Evolutionary conservation across 1,140 invertebrate genomes (phyloP).

Genomic region (Brachionus koreanus): DNA sequence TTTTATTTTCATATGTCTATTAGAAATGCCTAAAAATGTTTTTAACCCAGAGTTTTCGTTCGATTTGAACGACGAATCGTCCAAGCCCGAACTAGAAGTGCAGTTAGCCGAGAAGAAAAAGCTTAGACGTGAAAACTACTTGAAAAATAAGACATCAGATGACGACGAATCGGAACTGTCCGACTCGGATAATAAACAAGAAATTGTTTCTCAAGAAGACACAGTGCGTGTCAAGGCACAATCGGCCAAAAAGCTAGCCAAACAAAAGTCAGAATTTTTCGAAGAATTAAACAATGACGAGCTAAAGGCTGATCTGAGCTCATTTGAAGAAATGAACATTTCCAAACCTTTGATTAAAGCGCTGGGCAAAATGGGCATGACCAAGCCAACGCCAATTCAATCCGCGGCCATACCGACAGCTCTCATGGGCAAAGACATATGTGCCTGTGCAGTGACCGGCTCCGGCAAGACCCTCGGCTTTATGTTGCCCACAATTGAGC

Average conservation of each 20-base stretch:
- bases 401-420: constrained; percentile 87
- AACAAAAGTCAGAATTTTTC: constrained; percentile 16
- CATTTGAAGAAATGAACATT: constrained; percentile 39
- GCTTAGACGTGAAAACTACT: not conserved
- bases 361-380: constrained; percentile 48
- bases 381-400: constrained; percentile 93
- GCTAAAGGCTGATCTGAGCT: not conserved
- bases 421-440: constrained; percentile 80
- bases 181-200: not conserved
- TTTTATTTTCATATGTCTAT: not conserved
- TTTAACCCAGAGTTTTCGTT: constrained; percentile 38
- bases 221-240: not conserved
- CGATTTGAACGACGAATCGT: not conserved
- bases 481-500: constrained; percentile 91
- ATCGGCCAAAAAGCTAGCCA: not conserved
- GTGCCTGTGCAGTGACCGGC: constrained; percentile 92
- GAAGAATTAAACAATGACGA: constrained; percentile 14
- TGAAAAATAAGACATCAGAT: constrained; percentile 5
- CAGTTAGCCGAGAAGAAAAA: not conserved
- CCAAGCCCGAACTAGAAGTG: not conserved
- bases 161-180: not conserved
- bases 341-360: constrained; percentile 40
- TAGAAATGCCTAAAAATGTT: not conserved
- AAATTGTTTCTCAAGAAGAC: not conserved
- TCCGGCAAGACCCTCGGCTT: constrained; percentile 94